Percentiles rank a stretch among this genome's conserved stretches.
These are phyloP conservation scores for Deilephila porcellus DNA, from an alignment of 2,888 invertebrate genomes.

Conservation along the genomic window DNA sequence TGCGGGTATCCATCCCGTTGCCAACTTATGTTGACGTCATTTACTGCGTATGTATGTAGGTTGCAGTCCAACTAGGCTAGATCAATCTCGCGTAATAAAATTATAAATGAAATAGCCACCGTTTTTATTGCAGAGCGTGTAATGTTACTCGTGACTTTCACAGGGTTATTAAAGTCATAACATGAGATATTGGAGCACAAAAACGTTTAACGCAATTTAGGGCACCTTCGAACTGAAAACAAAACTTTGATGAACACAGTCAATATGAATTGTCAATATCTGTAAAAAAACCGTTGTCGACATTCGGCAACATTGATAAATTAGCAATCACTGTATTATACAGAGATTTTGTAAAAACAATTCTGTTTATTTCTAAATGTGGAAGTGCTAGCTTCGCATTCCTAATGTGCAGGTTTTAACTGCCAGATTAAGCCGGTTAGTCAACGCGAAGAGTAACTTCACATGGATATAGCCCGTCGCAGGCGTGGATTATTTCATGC, in stretches of 20 bases:
- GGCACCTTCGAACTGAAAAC: too few relatives aligned
- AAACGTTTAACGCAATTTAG: too few relatives aligned
- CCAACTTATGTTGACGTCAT: slow-evolving; percentile 66
- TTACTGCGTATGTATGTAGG: slow-evolving; percentile 55
- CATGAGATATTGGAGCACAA: too few relatives aligned
- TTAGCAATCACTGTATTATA: too few relatives aligned
- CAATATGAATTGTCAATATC: too few relatives aligned
- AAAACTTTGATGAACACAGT: too few relatives aligned
- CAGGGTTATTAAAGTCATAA: background rate
- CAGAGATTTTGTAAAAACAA: background rate
- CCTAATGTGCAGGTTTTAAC: background rate
- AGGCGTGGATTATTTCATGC: background rate
- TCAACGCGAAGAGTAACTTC: background rate
- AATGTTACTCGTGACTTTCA: background rate
- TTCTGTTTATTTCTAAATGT: background rate
- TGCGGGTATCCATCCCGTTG: slow-evolving; percentile 53
- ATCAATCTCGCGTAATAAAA: slow-evolving; percentile 47
- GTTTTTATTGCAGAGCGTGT: background rate
- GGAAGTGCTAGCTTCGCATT: background rate
- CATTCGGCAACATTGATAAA: too few relatives aligned
- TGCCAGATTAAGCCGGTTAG: background rate
- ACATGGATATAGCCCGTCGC: background rate
- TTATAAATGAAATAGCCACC: slow-evolving; percentile 3
- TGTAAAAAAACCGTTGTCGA: too few relatives aligned
- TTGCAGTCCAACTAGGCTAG: slow-evolving; percentile 43